Percentiles rank a stretch among this genome's conserved stretches.
Evolutionary conservation across 64 coral and sea anemone species (phyloP).

Genomic region (Stichodactyla mertensii): DNA sequence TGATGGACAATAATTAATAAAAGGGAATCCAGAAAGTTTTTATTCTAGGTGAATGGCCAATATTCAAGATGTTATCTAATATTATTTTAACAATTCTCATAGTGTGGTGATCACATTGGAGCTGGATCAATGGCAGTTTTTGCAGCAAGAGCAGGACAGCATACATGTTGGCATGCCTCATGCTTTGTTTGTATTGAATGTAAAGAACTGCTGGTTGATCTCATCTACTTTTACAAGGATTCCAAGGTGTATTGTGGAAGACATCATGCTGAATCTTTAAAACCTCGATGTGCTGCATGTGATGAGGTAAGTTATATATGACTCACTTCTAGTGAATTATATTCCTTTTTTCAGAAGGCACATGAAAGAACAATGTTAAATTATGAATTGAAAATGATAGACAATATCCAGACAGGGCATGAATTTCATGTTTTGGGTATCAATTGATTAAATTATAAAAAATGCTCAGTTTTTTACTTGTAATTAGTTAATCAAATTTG

Average conservation of each 20-base stretch:
- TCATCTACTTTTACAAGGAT: constrained; percentile 99
- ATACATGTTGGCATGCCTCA: constrained; percentile 79
- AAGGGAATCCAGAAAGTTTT: too few relatives aligned
- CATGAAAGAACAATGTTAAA: too few relatives aligned
- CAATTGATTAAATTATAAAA: too few relatives aligned
- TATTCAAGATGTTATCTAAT: neutral
- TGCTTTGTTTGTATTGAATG: constrained; percentile 86
- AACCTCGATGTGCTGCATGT: constrained; percentile 93
- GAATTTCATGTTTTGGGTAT: too few relatives aligned
- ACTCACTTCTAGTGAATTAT: too few relatives aligned
- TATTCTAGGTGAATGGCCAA: too few relatives aligned
- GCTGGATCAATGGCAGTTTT: constrained; percentile 86
- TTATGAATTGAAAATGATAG: too few relatives aligned
- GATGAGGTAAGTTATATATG: constrained; percentile 69
- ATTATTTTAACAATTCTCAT: neutral
- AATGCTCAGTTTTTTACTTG: too few relatives aligned
- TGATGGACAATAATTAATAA: too few relatives aligned
- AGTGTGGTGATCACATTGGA: constrained; percentile 72
- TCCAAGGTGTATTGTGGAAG: constrained; percentile 90
- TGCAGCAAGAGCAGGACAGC: constrained; percentile 83
- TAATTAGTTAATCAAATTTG: too few relatives aligned
- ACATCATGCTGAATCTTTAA: constrained; percentile 88
- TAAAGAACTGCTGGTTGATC: constrained; percentile 86
- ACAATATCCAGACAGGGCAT: too few relatives aligned
- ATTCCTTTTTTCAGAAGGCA: too few relatives aligned